Conservation (phyloP, 2,888 invertebrate genomes). For the Alsophila aescularia region DNA sequence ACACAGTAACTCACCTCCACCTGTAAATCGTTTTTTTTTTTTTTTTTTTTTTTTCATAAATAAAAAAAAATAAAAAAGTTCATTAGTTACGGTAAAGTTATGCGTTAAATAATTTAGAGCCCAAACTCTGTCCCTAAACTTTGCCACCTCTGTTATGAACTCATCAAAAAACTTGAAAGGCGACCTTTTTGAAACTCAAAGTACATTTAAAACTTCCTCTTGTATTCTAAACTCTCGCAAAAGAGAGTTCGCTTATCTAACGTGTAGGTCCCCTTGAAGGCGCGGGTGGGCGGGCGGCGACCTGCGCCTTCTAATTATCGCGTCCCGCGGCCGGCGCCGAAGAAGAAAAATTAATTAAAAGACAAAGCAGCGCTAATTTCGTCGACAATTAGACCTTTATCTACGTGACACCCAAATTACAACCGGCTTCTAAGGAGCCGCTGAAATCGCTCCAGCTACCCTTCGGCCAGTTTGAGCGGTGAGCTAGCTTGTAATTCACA, state of each 20-base stretch:
- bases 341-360: slow-evolving; percentile 26
- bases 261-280: not conserved
- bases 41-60: no score
- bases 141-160: not conserved
- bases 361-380: slow-evolving; percentile 22
- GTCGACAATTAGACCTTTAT: slow-evolving; percentile 22
- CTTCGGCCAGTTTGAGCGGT: not conserved
- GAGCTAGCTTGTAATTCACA: no score
- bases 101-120: no score
- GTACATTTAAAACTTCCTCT: slow-evolving; percentile 7
- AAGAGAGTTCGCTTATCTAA: slow-evolving; percentile 4
- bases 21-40: no score
- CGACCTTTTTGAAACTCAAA: slow-evolving; percentile 2
- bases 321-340: slow-evolving; percentile 3
- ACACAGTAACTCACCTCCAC: no score
- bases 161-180: not conserved
- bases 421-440: not conserved
- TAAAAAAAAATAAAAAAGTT: no score
- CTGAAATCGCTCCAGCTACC: not conserved
- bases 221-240: slow-evolving; percentile 1
- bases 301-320: slow-evolving; percentile 5
- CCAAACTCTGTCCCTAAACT: not conserved
- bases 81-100: no score
- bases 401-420: slow-evolving; percentile 14
- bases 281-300: no score